Base-by-base conservation (phyloP, 2,797 vertebrate genomes). In the Parotocinclus haroldoi region DNA sequence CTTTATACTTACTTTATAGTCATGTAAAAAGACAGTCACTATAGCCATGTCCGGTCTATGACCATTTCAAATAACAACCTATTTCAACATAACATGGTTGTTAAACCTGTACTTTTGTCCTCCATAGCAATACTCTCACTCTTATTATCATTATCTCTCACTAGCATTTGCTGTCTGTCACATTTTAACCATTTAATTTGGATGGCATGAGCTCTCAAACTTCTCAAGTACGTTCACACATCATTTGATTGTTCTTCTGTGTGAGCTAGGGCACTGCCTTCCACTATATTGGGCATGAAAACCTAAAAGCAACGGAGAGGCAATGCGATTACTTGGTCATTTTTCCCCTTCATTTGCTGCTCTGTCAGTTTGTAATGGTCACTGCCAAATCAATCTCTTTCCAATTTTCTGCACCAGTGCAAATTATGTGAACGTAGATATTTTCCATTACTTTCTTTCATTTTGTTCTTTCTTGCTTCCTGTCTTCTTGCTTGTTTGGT, bases 311-410 rank as follows among this genome's bases (percentile, higher is more conserved):
- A 19, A 78, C 46, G 80, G 79, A 77, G 72, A 82, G 71, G 58
- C 44, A 1, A 55, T 74, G 77, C 79, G 85, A 81, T 85, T 84
- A 83, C 82, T 81, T 80, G 73, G 81, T 27, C 27, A 27, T 27
- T 27, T 27, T 27, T 27, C 5, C 27, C 27, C 27, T 27, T 27
- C 27, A 27, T 83, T 79, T 77, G 71, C 63, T 59, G 50, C 27
- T 27, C 27, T 27, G 27, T 27, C 27, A 27, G 18, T 68, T 59
- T 67, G 54, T 60, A 45, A 52, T 61, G 62, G 62, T 62, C 56
- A 66, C 63, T 57, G 39, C 52, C 42, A 36, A 39, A 54, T 58
- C 54, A 39, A 9, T 40, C 40, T 56, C 62, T 42, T 44, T 37
- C 48, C 46, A 42, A n/a, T 58, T 63, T 69, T 69, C 63, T 68